Evolutionary conservation across 2,888 invertebrate genomes (phyloP), one percentile per base, ranked within the genome.

Genomic region (Sarcophaga variegata): DNA sequence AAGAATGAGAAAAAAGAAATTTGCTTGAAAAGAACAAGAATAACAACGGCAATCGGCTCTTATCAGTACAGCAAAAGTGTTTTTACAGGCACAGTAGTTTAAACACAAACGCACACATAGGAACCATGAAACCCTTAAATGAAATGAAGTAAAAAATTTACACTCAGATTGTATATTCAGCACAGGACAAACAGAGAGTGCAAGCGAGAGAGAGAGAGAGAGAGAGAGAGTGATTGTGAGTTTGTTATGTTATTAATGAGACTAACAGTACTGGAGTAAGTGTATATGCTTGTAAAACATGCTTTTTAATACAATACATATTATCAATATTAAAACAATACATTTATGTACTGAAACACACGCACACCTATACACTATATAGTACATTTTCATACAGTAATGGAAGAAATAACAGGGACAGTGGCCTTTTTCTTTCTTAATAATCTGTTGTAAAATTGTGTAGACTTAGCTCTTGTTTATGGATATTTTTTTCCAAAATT

Each of bases 1-100:
- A 47, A 76, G 54, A 17, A 47, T 11, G 62, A 27, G 22, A 67
- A 20, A 69, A 49, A 72, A 27, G 37, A 71, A 75, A 54, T 20
- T 11, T 69, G 49, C 62, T 20, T 76, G 70, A 20, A 70, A 63
- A 72, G 17, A 37, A 12, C 37, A 45, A 67, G 3, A 45, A 67
- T 37, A 37, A 8, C 10, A 37, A 71, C 64, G 64, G 25, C 69
- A 83, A 66, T 49, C 64, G 69, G 64, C 75, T 82, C 66, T 86
- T 83, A 86, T 83, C 82, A 75, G 60, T 67, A 83, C 83, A 86
- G 54, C n/a, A 76, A 83, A 83, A 83, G 66, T 86, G 76, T 79
- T 83, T 80, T 80, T 83, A 72, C 78, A 75, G 12, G 62, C 80
- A 69, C 71, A 76, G 37, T 37, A 37, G 37, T 49, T 37, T 37